Base-by-base conservation (phyloP, 2,888 invertebrate genomes). In the Meandrusa payeni region DNA sequence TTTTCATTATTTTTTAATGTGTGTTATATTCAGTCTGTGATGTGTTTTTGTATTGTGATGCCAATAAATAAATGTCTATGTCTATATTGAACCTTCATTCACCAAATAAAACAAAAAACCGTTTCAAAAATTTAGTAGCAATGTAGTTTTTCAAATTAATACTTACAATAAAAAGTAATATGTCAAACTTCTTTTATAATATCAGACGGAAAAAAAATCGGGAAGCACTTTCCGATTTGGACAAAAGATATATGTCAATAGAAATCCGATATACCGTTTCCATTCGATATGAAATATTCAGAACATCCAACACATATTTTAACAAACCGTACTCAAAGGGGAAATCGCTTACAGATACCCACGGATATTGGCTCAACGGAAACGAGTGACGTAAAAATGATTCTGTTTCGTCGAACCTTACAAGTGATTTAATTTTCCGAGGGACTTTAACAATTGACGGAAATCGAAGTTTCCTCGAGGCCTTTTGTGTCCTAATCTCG, bases 371-470 rank as follows among this genome's bases (percentile, higher is more conserved):
- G 52, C 51, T 52, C 60, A 62, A 52, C 60, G 56, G 54, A 61
- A 62, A 57, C 60, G 60, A 70, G 66, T 69, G 73, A 62, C 69
- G 68, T 69, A 70, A 77, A 75, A 76, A 69, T 71, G 72, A 73
- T 74, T 75, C 26, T 43, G 37, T 43, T 37, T 37, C 24, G 34
- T 23, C 23, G 37, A 43, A 43, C 61, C 62, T 68, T 64, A 64
- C 71, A 64, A 74, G 68, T 69, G 73, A 77, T 74, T 69, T 67
- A 66, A 69, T 76, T 77, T 68, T 61, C 59, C 55, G 59, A 59
- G 59, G 59, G 63, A 62, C 70, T 26, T 24, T 43, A 37, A 43
- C 71, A 73, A 76, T 74, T 65, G 74, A 51, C 73, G 79, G 77
- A 79, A 77, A 77, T 74, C 68, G 69, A 61, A 64, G 70, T 76